Conservation (phyloP, 2,797 vertebrate species). For the Parauchenoglanis punctatus region DNA sequence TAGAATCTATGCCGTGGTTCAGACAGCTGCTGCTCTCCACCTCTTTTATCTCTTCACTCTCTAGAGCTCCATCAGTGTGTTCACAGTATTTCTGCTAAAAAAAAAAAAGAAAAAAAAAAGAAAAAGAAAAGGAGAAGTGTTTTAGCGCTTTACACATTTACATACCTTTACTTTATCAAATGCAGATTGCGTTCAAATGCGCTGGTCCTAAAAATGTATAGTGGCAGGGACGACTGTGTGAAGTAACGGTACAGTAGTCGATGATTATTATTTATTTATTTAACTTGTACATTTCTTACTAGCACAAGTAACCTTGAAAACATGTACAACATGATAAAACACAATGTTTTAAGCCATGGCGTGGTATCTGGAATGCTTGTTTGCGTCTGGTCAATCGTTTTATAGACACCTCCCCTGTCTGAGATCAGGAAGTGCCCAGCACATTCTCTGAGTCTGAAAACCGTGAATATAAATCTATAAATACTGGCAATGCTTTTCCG, state of each 20-base stretch:
- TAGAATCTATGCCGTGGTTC: constrained; percentile 58
- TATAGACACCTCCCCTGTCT: not conserved
- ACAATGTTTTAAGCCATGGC: not conserved
- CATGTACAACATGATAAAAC: not conserved
- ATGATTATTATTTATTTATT: not conserved
- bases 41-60: not conserved
- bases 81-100: not conserved
- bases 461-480: not conserved
- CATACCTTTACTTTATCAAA: not conserved
- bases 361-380: not conserved
- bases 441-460: not conserved
- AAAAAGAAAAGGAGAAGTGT: not conserved
- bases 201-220: not conserved
- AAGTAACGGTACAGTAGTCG: not conserved
- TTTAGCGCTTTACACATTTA: not conserved
- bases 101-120: not conserved
- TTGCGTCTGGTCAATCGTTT: not conserved
- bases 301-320: not conserved
- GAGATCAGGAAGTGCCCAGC: not conserved
- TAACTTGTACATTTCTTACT: not conserved
- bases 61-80: not conserved
- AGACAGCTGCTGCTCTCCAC: constrained; percentile 85
- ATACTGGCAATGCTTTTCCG: not conserved
- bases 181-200: not conserved
- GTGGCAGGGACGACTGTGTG: too few species aligned